Base-by-base conservation (phyloP, 1,140 invertebrate genomes). In the Aradophagus sp. region DNA sequence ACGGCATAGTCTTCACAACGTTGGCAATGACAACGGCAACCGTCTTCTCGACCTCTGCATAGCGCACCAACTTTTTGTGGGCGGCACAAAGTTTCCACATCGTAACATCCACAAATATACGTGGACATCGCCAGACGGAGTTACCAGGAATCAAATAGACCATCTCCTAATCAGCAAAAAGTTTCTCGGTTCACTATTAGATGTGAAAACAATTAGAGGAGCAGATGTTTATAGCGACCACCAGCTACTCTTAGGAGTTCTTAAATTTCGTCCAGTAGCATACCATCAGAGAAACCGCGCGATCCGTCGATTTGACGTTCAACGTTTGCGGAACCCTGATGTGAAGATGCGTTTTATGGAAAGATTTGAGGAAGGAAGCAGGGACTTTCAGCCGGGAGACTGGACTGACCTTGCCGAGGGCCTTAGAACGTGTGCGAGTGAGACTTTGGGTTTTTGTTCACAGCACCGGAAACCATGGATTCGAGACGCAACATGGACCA, bases 61-160 rank as follows among this genome's bases (percentile, higher is more conserved):
- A 0, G 17, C 55, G 2, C 45, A 68, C 11, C 38, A 68, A 4
- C 47, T 68, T 0, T 58, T 59, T 20, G 7, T 68, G 1, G 42
- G 39, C 10, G 53, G 53, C 15, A 67, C 53, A 1, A 48, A 17
- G 31, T 67, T 67, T 26, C 39, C 45, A 1, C 65, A 68, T 17
- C 2, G 12, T 0, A 17, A 67, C 14, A 67, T 59, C 8, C 45
- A 67, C 20, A 67, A 67, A 10, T 58, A 58, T 8, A 61, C 65
- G 0, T 68, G 55, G 53, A 16, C 44, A 32, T 59, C 53, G 0
- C 63, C 23, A 11, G 53, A 59, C n/a, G 19, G 52, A 17, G n/a
- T 3, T 3, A 67, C 63, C 15, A 17, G 44, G 0, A 67, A 67
- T n/a, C 53, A 67, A 11, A 67, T 67, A n/a, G 38, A 67, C 45